A percentile compares a stretch with the other conserved stretches of the same genome.
Conservation (phyloP, 2,113 vertebrate genomes). For the Turnix velox region DNA sequence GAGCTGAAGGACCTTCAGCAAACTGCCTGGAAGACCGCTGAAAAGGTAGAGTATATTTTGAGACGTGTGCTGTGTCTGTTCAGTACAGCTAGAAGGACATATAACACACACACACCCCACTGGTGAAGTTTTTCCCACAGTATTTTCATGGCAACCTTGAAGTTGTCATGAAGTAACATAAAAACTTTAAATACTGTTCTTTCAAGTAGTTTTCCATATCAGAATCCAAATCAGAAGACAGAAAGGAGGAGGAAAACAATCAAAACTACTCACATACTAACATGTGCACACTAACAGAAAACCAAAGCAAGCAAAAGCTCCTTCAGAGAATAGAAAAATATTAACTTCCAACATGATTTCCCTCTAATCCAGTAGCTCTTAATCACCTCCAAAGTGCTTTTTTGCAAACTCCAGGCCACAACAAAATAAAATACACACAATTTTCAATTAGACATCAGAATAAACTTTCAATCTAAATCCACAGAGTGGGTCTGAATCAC, state of each 20-base stretch:
- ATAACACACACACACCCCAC: too few relatives aligned
- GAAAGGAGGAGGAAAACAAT: not conserved
- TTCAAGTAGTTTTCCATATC: not conserved
- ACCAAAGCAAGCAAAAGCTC: not conserved
- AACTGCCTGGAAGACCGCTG: constrained; percentile 91
- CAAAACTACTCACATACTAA: not conserved
- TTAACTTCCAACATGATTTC: not conserved
- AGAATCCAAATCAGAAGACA: not conserved
- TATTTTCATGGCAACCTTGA: not conserved
- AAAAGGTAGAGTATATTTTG: not conserved
- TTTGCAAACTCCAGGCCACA: not conserved
- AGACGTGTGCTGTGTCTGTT: too few relatives aligned
- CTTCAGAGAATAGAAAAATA: not conserved
- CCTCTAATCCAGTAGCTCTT: not conserved
- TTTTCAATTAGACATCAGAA: not conserved
- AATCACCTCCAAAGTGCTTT: not conserved
- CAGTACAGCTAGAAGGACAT: accelerated
- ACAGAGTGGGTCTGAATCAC: not conserved
- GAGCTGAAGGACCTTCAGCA: constrained; percentile 81
- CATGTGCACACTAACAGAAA: not conserved
- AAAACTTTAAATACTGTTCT: not conserved
- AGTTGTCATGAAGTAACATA: not conserved
- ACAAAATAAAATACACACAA: not conserved
- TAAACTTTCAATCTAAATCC: not conserved
- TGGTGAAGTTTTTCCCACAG: accelerated